Evolutionary conservation across 2,113 vertebrate species (phyloP).

Genomic region (Trogon surrucura): DNA sequence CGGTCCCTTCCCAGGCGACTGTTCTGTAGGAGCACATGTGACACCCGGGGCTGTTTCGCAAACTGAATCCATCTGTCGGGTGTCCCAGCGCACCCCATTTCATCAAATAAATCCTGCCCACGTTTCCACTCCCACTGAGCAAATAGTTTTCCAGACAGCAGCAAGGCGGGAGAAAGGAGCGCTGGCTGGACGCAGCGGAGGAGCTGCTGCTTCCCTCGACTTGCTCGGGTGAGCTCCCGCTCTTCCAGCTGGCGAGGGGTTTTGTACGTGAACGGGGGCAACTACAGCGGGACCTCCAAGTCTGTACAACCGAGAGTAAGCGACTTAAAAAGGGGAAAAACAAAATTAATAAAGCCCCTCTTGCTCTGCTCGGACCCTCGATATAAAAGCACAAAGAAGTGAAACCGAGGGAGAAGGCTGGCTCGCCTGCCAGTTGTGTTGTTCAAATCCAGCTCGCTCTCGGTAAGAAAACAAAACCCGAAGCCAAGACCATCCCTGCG

Average conservation of each 20-base stretch:
- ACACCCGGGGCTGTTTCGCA: not conserved
- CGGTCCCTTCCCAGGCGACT: not conserved
- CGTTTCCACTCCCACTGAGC: not conserved
- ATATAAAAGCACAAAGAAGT: not conserved
- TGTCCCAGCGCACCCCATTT: not conserved
- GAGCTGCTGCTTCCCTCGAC: not conserved
- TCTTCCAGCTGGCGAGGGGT: not conserved
- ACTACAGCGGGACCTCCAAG: not conserved
- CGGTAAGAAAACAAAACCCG: not conserved
- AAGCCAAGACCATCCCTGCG: not conserved
- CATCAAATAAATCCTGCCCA: not conserved
- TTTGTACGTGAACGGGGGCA: rapidly evolving
- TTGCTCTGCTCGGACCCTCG: not conserved
- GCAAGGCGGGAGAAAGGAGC: not conserved
- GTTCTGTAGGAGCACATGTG: not conserved
- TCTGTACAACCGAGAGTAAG: not conserved
- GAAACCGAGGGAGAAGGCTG: not conserved
- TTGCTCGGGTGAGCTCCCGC: not conserved
- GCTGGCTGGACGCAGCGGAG: rapidly evolving
- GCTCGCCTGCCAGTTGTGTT: not conserved
- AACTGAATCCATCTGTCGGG: not conserved
- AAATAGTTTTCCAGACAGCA: not conserved
- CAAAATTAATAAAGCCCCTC: not conserved
- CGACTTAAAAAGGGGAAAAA: not conserved
- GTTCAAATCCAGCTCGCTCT: not conserved